phyloP scores from a whole-genome alignment of 2,888 invertebrate species.

The Gortyna flavago region DNA sequence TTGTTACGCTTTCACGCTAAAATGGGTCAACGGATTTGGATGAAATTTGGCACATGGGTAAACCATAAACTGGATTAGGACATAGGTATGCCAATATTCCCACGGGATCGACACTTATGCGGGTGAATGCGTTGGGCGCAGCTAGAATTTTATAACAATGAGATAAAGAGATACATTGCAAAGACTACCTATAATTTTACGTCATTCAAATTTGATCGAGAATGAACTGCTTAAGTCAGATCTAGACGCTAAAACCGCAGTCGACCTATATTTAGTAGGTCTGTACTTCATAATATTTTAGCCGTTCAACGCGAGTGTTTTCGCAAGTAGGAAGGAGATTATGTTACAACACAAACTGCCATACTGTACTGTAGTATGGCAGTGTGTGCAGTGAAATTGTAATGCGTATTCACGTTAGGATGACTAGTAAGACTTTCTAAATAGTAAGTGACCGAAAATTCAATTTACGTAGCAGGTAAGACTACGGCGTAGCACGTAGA shows the following conservation, averaged over 20 bases:
- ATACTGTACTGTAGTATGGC: too few relatives aligned
- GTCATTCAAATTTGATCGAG: neutral
- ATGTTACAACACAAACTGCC: neutral
- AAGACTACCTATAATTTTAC: neutral
- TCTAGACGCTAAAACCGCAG: neutral
- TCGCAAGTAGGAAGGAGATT: neutral
- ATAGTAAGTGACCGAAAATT: neutral
- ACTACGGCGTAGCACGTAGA: slow-evolving; percentile 34
- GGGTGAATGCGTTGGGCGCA: neutral
- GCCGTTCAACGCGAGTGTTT: neutral
- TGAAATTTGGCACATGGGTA: too few relatives aligned
- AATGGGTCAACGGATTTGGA: too few relatives aligned
- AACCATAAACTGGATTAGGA: too few relatives aligned
- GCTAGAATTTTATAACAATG: neutral
- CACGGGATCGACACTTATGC: neutral
- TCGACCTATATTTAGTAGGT: neutral
- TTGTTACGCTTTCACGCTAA: neutral
- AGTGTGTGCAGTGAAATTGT: neutral
- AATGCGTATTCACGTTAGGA: neutral
- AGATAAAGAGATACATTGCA: neutral
- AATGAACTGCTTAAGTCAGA: neutral
- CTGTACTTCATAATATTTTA: neutral
- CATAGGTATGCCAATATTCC: neutral
- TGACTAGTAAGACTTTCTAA: too few relatives aligned
- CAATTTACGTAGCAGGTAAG: neutral